Conservation (phyloP, 2,888 invertebrate species). For the Tenthredo amoena region DNA sequence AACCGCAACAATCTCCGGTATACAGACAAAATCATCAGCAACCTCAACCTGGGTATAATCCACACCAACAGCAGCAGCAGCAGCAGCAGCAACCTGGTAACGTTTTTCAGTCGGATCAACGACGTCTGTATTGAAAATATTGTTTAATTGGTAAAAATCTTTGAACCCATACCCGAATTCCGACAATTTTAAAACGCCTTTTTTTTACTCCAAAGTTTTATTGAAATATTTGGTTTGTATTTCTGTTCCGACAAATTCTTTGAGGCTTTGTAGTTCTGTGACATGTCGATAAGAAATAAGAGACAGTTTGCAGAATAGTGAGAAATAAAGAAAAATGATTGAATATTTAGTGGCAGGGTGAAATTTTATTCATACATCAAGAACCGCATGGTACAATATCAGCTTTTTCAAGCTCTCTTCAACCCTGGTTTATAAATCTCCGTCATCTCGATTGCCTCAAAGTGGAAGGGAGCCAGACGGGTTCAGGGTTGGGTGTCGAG, state of each 20-base stretch:
- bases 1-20: constrained; percentile 54
- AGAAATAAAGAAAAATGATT: constrained; percentile 5
- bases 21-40: constrained; percentile 56
- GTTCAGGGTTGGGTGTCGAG: constrained; percentile 1
- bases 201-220: background rate
- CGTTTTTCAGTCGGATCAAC: constrained; percentile 39
- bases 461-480: constrained; percentile 6
- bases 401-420: constrained; percentile 22
- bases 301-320: background rate
- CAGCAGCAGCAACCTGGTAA: constrained; percentile 6
- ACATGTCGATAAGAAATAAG: background rate
- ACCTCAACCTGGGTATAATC: constrained; percentile 51
- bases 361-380: constrained; percentile 17
- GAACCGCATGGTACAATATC: constrained; percentile 12
- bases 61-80: constrained; percentile 7
- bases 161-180: background rate
- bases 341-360: constrained; percentile 9
- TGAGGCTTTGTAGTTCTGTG: background rate
- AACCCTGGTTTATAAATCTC: constrained; percentile 47
- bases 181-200: background rate
- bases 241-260: background rate
- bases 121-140: constrained; percentile 18
- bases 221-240: background rate
- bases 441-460: constrained; percentile 44
- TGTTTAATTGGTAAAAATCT: background rate